Evolutionary conservation across 2,113 vertebrate species (phyloP).

Genomic region (Puma concolor): DNA sequence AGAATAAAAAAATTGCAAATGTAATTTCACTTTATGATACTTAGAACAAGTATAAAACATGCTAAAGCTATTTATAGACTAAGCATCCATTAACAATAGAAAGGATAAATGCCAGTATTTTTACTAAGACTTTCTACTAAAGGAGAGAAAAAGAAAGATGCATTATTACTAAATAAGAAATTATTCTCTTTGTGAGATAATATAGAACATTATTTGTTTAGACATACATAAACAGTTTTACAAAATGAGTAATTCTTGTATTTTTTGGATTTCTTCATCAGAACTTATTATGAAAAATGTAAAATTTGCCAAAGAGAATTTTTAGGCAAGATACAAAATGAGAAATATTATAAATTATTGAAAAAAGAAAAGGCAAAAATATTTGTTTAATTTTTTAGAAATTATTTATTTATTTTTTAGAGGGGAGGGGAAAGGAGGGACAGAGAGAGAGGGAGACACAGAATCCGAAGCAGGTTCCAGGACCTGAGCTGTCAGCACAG

Average conservation of each 20-base stretch:
- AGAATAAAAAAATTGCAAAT: conserved; percentile 29
- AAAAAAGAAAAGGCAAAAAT: neutral
- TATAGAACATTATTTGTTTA: neutral
- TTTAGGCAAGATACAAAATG: neutral
- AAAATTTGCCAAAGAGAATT: neutral
- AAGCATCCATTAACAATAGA: neutral
- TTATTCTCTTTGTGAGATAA: neutral
- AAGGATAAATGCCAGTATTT: neutral
- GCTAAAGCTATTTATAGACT: neutral
- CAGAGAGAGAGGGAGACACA: too few relatives aligned
- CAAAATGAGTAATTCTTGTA: neutral
- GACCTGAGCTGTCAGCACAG: too few relatives aligned
- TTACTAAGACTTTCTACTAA: neutral
- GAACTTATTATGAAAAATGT: neutral
- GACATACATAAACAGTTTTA: neutral
- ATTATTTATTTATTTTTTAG: too few relatives aligned
- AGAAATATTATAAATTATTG: neutral
- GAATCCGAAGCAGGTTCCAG: too few relatives aligned
- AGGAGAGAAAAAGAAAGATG: neutral
- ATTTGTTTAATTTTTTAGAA: too few relatives aligned
- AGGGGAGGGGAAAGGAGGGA: too few relatives aligned
- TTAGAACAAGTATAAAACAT: conserved; percentile 4
- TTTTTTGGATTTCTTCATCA: neutral
- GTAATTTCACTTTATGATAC: neutral
- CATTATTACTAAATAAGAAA: neutral